Percentiles rank a stretch among this genome's conserved stretches.
Conservation (phyloP, 2,888 invertebrate species). For the Drosophila pseudotalamancana region DNA sequence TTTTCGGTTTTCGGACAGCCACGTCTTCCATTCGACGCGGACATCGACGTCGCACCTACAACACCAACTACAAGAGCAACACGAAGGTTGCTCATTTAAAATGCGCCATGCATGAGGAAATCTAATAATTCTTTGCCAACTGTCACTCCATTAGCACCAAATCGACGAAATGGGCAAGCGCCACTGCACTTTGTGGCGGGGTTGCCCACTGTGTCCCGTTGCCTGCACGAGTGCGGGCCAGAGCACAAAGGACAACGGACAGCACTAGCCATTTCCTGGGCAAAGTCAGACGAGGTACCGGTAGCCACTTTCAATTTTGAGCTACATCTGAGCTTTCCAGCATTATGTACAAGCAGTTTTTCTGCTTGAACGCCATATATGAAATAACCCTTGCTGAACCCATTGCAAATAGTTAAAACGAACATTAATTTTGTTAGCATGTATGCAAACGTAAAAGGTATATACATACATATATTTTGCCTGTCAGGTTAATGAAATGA, state of each 20-base stretch:
- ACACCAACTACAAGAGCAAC: no score
- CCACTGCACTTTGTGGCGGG: no score
- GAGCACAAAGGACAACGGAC: constrained; percentile 24
- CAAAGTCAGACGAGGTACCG: constrained; percentile 14
- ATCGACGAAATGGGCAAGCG: constrained; percentile 47
- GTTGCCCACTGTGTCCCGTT: no score
- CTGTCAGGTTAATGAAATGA: no score
- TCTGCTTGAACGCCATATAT: neutral
- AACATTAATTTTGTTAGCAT: no score
- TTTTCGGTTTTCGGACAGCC: constrained; percentile 31
- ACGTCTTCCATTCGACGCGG: constrained; percentile 33
- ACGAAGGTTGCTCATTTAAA: constrained; percentile 31
- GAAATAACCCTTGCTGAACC: no score
- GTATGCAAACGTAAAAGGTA: no score
- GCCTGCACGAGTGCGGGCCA: no score
- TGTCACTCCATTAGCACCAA: constrained; percentile 74
- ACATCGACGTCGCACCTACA: no score
- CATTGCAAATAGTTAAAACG: no score
- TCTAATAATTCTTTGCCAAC: constrained; percentile 75
- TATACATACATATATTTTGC: no score
- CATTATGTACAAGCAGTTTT: constrained; percentile 18
- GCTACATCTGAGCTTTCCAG: constrained; percentile 14
- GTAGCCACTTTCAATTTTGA: constrained; percentile 29
- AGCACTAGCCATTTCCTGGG: constrained; percentile 44
- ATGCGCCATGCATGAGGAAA: constrained; percentile 70